These are phyloP conservation scores for Galbula dea DNA, from an alignment of 2,113 vertebrate genomes.

Conservation along the genomic window DNA sequence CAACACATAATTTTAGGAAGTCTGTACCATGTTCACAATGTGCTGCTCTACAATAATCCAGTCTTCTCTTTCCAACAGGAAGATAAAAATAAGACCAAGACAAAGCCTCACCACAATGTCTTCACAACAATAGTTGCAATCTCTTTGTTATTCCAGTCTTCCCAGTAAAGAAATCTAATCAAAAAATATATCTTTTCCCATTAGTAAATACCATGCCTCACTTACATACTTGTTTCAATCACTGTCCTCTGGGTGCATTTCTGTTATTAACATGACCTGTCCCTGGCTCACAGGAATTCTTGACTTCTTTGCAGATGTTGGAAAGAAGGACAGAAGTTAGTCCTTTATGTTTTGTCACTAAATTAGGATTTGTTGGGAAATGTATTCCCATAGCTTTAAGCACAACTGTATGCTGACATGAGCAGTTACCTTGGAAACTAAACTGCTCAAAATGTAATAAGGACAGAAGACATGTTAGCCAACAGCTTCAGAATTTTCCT, in stretches of 20 bases:
- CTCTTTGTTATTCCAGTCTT: not conserved
- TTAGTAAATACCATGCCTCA: not conserved
- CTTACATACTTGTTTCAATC: not conserved
- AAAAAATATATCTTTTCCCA: not conserved
- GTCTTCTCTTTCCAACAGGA: not conserved
- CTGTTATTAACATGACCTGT: not conserved
- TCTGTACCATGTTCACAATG: not conserved
- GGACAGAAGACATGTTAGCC: constrained; percentile 17
- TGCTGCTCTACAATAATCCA: not conserved
- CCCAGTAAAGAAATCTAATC: not conserved
- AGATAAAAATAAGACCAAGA: not conserved
- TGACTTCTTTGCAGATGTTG: not conserved
- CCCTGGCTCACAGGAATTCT: not conserved
- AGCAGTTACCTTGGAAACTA: constrained; percentile 63
- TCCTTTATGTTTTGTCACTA: not conserved
- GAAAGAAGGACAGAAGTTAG: not conserved
- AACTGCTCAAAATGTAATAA: constrained; percentile 62
- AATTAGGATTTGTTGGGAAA: constrained; percentile 7
- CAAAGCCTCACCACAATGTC: not conserved
- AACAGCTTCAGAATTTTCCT: constrained; percentile 27
- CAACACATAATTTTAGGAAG: not conserved
- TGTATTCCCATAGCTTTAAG: constrained; percentile 17
- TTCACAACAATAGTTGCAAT: accelerated
- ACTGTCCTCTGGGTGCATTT: not conserved
- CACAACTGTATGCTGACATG: constrained; percentile 37